These are phyloP conservation scores for Pomacea maculata DNA, from an alignment of 1,140 invertebrate species.

Conservation along the genomic window DNA sequence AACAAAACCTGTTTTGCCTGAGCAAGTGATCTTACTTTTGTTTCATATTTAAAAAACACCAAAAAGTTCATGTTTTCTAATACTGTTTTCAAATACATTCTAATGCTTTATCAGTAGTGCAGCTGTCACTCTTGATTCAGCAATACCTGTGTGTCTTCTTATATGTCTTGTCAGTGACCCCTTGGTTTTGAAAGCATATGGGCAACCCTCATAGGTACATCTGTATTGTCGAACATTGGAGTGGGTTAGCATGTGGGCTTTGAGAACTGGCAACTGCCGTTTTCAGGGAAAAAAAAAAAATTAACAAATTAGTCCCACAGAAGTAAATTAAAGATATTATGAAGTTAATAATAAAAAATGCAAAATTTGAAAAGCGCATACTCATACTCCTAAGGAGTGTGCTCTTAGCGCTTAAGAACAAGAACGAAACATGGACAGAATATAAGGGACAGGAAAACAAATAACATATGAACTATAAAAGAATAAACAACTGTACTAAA, in stretches of 20 bases:
- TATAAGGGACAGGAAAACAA: too few species aligned
- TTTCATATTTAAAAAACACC: background rate
- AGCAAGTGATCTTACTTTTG: background rate
- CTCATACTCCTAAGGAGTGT: too few species aligned
- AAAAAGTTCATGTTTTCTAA: background rate
- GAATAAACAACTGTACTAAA: too few species aligned
- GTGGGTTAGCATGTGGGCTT: conserved; percentile 58
- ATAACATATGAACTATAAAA: too few species aligned
- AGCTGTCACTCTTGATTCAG: background rate
- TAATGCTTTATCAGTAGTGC: background rate
- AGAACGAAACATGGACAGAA: too few species aligned
- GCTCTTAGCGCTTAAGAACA: too few species aligned
- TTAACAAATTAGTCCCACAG: background rate
- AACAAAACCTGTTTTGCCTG: conserved; percentile 2
- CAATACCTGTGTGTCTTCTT: conserved; percentile 59
- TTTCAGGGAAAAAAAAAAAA: background rate
- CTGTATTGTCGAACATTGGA: conserved; percentile 49
- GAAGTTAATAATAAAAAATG: too few species aligned
- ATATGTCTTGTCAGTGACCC: conserved; percentile 60
- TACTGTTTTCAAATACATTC: background rate
- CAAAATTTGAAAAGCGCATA: too few species aligned
- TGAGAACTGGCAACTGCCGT: conserved; percentile 51
- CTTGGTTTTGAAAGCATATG: conserved; percentile 63
- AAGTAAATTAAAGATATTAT: background rate
- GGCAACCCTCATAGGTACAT: conserved; percentile 53